Evolutionary conservation across 2,888 invertebrate genomes (phyloP).

Genomic region (Dendrolimus houi): DNA sequence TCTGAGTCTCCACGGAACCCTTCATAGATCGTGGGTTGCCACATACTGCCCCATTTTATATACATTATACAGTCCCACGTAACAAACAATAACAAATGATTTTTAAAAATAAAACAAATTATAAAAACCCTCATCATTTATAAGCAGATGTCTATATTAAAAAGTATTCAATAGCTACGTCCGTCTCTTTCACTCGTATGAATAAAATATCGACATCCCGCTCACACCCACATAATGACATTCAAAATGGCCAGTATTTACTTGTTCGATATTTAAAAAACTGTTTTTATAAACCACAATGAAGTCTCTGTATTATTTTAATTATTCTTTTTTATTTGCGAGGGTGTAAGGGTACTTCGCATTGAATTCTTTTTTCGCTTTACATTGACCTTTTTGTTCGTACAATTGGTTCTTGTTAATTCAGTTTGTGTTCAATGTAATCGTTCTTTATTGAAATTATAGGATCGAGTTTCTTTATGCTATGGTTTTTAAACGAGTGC

Average conservation of each 20-base stretch:
- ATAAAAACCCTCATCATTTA: background rate
- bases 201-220: conserved; percentile 26
- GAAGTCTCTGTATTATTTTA: conserved; percentile 28
- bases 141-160: background rate
- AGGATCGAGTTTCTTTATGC: background rate
- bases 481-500: background rate
- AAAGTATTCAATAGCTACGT: background rate
- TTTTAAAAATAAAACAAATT: background rate
- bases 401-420: conserved; percentile 31
- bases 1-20: too few species aligned
- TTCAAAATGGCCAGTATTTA: conserved; percentile 60
- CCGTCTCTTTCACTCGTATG: background rate
- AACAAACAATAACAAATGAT: background rate
- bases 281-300: conserved; percentile 49
- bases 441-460: conserved; percentile 11
- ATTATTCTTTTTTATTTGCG: conserved; percentile 1
- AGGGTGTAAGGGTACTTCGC: background rate
- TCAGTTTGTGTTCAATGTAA: conserved; percentile 35
- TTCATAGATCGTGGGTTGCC: too few species aligned
- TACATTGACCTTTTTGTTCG: conserved; percentile 39
- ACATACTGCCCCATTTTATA: too few species aligned
- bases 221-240: conserved; percentile 40
- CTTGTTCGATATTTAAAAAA: conserved; percentile 38
- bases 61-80: too few species aligned
- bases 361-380: conserved; percentile 13